Conservation (phyloP, 2,797 vertebrate genomes). For the Apogon hyalosoma region DNA sequence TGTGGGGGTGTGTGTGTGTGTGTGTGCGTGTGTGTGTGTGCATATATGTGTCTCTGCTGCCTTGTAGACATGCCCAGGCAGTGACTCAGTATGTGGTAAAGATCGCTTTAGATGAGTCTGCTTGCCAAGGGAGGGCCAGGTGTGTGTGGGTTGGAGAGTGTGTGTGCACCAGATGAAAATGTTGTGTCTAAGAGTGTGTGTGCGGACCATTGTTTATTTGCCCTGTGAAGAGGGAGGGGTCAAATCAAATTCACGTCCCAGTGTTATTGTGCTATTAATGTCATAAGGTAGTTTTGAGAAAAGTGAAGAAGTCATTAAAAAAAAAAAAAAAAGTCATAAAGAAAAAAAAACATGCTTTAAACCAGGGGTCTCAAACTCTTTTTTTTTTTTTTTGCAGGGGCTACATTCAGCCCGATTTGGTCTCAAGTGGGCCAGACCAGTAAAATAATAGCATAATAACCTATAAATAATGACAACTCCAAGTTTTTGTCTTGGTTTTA, state of each 20-base stretch:
- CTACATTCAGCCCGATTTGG: too few species aligned
- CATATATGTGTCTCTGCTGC: conserved; percentile 38
- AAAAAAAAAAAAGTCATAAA: not conserved
- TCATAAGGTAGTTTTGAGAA: not conserved
- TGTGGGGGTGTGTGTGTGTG: conserved; percentile 34
- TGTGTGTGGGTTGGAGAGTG: conserved; percentile 28
- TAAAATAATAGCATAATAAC: too few species aligned
- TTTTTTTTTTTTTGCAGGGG: too few species aligned
- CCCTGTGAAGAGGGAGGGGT: not conserved
- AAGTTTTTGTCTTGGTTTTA: too few species aligned
- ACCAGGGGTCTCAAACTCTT: too few species aligned
- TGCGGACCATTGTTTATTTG: not conserved
- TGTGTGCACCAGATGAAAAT: not conserved
- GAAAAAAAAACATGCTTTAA: not conserved
- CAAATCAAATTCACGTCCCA: not conserved
- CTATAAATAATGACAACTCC: too few species aligned
- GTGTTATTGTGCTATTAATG: not conserved
- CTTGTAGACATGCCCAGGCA: conserved; percentile 60
- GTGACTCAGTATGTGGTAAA: conserved; percentile 72
- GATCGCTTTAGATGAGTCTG: conserved; percentile 46
- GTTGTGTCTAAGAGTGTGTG: not conserved
- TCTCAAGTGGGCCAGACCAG: too few species aligned
- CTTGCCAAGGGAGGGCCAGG: conserved; percentile 59
- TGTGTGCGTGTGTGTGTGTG: conserved; percentile 12
- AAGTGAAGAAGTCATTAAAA: not conserved